Percentiles rank a stretch among this genome's conserved stretches.
Evolutionary conservation across 2,113 vertebrate species (phyloP).

Genomic region (Mixornis gularis): DNA sequence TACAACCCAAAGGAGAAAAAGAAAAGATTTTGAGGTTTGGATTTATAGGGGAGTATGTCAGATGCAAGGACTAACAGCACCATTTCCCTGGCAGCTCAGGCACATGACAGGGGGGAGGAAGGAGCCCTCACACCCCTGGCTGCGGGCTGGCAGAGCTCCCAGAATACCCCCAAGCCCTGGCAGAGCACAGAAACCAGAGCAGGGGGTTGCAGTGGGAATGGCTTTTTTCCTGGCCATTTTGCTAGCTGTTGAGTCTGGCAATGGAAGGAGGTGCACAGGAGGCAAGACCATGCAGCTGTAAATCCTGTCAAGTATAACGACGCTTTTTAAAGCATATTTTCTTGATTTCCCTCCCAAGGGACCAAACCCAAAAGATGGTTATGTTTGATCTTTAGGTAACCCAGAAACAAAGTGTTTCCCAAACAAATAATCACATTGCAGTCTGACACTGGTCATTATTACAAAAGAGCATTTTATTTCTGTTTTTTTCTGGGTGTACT

Average conservation of each 20-base stretch:
- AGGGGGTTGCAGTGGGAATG: fast-evolving
- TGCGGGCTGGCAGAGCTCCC: neutral
- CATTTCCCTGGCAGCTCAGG: neutral
- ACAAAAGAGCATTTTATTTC: slow-evolving; percentile 73
- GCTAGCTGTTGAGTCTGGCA: neutral
- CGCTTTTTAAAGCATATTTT: neutral
- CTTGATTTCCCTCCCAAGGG: neutral
- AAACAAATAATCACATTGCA: slow-evolving; percentile 42
- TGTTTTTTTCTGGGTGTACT: slow-evolving; percentile 35
- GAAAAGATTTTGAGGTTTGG: neutral
- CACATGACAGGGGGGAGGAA: fast-evolving
- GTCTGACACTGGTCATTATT: slow-evolving; percentile 14
- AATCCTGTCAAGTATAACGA: neutral
- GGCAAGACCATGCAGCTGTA: neutral
- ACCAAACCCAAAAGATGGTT: neutral
- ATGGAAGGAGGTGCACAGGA: neutral
- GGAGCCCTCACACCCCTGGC: neutral
- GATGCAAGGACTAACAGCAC: neutral
- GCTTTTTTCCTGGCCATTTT: neutral
- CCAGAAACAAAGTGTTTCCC: slow-evolving; percentile 11
- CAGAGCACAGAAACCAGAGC: neutral
- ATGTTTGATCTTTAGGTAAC: neutral
- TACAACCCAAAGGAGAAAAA: neutral
- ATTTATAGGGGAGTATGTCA: neutral
- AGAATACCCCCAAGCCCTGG: neutral